phyloP scores from a whole-genome alignment of 2,113 vertebrate species.

The Onychostoma macrolepis region DNA sequence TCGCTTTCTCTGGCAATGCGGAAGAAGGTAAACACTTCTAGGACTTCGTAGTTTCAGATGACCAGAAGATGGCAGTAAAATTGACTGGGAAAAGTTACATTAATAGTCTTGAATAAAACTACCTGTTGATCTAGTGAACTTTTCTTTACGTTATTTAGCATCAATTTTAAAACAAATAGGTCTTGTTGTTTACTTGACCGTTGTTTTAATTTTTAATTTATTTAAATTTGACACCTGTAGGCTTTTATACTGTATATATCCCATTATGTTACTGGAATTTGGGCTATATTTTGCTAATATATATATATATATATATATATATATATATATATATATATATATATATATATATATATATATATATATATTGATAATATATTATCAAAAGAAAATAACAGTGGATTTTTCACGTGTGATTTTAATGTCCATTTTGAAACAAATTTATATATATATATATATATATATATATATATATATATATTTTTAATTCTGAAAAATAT shows the following conservation, averaged over 20 bases:
- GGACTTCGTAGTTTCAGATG: background rate
- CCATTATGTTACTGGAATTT: too few relatives aligned
- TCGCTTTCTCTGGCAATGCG: background rate
- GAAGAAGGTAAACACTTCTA: conserved; percentile 4
- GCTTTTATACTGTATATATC: too few relatives aligned
- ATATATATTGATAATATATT: background rate
- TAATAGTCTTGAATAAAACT: background rate
- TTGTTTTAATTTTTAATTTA: too few relatives aligned
- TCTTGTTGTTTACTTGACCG: too few relatives aligned
- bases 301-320: too few relatives aligned
- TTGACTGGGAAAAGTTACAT: background rate
- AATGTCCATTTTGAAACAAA: background rate
- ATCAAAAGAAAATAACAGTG: background rate
- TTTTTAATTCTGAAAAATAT: background rate
- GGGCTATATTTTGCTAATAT: background rate
- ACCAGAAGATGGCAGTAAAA: conserved; percentile 29
- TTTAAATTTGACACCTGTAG: too few relatives aligned
- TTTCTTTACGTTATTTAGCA: background rate
- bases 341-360: too few relatives aligned
- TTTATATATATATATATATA: too few relatives aligned
- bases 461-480: too few relatives aligned
- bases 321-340: too few relatives aligned
- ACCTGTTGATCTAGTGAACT: background rate
- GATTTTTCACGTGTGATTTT: background rate
- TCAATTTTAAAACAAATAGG: background rate